These are phyloP conservation scores for Leptinotarsa defecta DNA, from an alignment of 1,140 invertebrate genomes.

Conservation along the genomic window DNA sequence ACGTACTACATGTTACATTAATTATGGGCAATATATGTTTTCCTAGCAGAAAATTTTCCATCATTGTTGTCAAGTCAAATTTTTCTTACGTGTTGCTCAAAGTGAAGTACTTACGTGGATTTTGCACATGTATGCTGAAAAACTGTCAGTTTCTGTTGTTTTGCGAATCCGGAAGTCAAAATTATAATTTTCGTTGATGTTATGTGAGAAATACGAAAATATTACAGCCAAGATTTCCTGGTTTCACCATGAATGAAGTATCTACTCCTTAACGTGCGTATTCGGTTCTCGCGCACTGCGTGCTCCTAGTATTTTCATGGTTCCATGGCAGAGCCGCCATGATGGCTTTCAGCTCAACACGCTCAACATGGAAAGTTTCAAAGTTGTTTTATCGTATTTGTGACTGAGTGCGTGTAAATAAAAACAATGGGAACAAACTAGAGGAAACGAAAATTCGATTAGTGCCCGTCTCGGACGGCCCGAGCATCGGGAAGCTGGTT, in stretches of 20 bases:
- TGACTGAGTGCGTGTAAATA: conserved; percentile 72
- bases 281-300: conserved; percentile 64
- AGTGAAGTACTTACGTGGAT: conserved; percentile 1
- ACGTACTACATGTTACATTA: too few species aligned
- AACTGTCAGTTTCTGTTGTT: not conserved
- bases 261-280: conserved; percentile 55
- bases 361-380: conserved; percentile 69
- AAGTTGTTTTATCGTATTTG: conserved; percentile 71
- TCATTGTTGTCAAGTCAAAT: too few species aligned
- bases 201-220: conserved; percentile 1
- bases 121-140: not conserved
- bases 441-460: conserved; percentile 63
- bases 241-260: conserved; percentile 34
- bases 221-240: not conserved
- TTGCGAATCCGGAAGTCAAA: conserved; percentile 8
- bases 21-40: too few species aligned
- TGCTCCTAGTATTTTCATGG: conserved; percentile 66
- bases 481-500: conserved; percentile 63
- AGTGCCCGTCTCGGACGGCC: conserved; percentile 67
- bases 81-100: not conserved
- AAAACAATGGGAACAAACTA: conserved; percentile 71
- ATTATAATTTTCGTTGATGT: conserved; percentile 5
- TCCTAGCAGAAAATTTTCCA: too few species aligned
- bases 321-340: conserved; percentile 71
- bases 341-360: conserved; percentile 70